Evolutionary conservation across 1,140 invertebrate genomes (phyloP).

Genomic region (Zaprionus vittiger): DNA sequence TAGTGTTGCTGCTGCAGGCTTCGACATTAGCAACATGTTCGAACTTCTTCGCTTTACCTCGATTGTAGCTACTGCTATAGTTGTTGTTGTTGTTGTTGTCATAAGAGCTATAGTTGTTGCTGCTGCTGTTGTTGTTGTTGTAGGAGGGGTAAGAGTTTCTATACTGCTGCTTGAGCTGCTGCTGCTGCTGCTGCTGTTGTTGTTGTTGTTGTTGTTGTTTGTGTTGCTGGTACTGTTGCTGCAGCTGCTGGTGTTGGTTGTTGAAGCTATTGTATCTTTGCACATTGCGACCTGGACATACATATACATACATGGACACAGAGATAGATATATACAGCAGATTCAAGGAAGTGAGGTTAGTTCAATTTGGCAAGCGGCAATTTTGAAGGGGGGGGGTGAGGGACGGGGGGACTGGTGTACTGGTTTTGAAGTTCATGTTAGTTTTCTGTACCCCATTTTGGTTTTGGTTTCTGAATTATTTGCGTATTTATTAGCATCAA

Average conservation of each 20-base stretch:
- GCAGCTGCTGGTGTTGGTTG: conserved; percentile 47
- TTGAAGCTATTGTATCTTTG: conserved; percentile 62
- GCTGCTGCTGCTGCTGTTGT: conserved; percentile 45
- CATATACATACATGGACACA: conserved; percentile 23
- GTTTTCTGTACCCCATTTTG: conserved; percentile 5
- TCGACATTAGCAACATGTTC: conserved; percentile 15
- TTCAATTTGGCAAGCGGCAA: conserved; percentile 27
- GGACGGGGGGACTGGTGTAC: background rate
- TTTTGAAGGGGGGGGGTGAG: background rate
- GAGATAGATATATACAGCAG: conserved; percentile 29
- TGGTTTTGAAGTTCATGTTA: background rate
- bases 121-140: conserved; percentile 46
- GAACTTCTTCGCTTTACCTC: conserved; percentile 66
- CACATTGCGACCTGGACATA: conserved; percentile 71
- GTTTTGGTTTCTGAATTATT: conserved; percentile 13
- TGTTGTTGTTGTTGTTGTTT: conserved; percentile 45
- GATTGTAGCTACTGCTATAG: conserved; percentile 66
- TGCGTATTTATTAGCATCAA: conserved; percentile 38
- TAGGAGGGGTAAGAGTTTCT: conserved; percentile 70
- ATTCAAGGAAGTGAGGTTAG: conserved; percentile 7
- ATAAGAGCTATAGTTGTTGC: conserved; percentile 67
- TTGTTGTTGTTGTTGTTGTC: conserved; percentile 57
- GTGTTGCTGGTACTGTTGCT: conserved; percentile 43
- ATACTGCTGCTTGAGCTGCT: conserved; percentile 72
- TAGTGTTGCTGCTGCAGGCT: conserved; percentile 18